Percentiles rank a stretch among this genome's conserved stretches.
Conservation (phyloP, 2,113 vertebrate genomes). For the Dromas ardeola region DNA sequence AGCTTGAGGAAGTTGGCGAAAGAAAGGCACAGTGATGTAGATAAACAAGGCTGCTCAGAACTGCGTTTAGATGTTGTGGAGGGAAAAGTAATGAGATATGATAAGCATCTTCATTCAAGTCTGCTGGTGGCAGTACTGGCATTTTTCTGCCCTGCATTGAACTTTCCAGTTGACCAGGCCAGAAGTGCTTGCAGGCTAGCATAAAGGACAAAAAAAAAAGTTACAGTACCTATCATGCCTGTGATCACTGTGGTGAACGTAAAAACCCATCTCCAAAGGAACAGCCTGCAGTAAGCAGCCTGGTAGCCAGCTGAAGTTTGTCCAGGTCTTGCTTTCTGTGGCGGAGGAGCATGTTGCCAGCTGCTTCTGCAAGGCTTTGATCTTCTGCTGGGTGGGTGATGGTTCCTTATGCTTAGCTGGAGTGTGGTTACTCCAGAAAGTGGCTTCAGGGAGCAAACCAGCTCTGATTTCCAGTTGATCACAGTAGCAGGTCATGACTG, state of each 20-base stretch:
- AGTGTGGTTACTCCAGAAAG: not conserved
- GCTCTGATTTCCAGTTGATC: not conserved
- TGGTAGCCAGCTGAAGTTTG: not conserved
- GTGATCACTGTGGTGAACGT: not conserved
- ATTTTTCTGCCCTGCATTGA: not conserved
- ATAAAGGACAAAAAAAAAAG: not conserved
- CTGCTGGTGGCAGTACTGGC: not conserved
- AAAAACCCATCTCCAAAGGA: not conserved
- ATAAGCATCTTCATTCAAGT: not conserved
- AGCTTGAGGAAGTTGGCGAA: not conserved
- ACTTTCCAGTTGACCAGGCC: not conserved
- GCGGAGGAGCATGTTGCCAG: rapidly evolving
- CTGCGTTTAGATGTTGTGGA: not conserved
- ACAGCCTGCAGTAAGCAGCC: not conserved
- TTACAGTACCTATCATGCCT: not conserved
- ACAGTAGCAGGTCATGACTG: not conserved
- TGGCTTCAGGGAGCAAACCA: not conserved
- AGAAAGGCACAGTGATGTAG: not conserved
- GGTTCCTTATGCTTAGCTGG: not conserved
- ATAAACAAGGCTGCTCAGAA: not conserved
- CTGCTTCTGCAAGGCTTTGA: not conserved
- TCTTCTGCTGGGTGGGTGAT: not conserved
- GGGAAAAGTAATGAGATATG: not conserved
- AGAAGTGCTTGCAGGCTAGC: not conserved
- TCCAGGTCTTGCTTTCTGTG: not conserved